Conservation (phyloP, 2,113 vertebrate species). For the Anhinga anhinga region DNA sequence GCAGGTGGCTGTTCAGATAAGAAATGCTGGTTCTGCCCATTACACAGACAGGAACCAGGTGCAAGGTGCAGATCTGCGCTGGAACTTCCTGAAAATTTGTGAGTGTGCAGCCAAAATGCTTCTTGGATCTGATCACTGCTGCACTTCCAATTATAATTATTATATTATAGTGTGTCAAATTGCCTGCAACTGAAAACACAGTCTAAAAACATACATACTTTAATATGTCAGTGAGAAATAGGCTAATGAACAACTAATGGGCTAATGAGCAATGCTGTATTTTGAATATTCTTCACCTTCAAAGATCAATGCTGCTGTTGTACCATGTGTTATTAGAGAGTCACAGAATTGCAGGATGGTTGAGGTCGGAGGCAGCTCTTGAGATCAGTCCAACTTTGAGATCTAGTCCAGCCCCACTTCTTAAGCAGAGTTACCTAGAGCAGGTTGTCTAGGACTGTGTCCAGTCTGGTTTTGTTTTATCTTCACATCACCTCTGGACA, state of each 20-base stretch:
- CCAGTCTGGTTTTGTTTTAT: neutral
- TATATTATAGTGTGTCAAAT: neutral
- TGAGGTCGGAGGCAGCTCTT: neutral
- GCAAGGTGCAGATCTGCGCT: conserved; percentile 46
- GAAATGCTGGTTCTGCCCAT: conserved; percentile 35
- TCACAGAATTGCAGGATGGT: neutral
- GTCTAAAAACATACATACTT: neutral
- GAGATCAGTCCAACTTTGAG: neutral
- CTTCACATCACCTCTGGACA: neutral
- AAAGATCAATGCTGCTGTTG: neutral
- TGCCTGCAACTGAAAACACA: neutral
- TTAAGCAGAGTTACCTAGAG: neutral
- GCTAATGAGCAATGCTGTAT: neutral
- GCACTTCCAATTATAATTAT: neutral
- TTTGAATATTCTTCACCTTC: neutral
- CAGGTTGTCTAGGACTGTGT: neutral
- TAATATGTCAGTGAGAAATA: neutral
- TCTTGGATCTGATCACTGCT: conserved; percentile 15
- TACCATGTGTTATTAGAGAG: neutral
- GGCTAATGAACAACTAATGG: neutral
- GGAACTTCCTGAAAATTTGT: conserved; percentile 55
- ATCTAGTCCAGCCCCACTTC: neutral
- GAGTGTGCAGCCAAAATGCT: conserved; percentile 26
- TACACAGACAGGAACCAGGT: conserved; percentile 65
- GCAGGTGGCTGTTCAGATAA: conserved; percentile 59